Evolutionary conservation across 2,113 vertebrate genomes (phyloP).

Genomic region (Irena cyanogastra): DNA sequence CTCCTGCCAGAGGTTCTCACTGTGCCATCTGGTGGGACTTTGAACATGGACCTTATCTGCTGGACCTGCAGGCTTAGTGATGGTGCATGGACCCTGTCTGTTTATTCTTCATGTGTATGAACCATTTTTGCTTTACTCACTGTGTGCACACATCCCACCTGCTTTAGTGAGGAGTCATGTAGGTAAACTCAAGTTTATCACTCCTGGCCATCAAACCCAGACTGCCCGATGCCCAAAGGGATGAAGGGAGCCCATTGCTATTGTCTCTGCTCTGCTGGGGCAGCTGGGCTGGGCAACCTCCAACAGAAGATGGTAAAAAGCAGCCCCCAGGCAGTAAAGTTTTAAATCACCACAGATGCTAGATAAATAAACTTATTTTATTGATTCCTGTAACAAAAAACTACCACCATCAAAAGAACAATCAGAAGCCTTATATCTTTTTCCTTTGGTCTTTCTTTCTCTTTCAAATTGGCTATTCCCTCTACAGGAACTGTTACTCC

Average conservation of each 20-base stretch:
- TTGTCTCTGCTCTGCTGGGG: neutral
- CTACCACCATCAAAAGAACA: neutral
- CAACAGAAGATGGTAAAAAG: neutral
- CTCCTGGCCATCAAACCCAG: neutral
- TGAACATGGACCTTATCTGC: neutral
- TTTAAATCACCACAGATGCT: neutral
- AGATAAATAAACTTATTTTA: neutral
- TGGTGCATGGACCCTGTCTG: accelerated
- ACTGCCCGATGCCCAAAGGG: accelerated
- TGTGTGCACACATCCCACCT: too few relatives aligned
- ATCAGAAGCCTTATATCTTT: neutral
- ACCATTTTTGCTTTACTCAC: neutral
- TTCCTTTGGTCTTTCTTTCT: neutral
- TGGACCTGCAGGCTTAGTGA: neutral
- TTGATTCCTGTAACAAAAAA: neutral
- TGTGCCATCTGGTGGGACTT: neutral
- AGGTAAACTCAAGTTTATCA: neutral
- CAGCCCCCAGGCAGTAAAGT: neutral
- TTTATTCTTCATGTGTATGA: neutral
- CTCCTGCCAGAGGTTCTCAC: neutral
- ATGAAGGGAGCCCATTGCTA: neutral
- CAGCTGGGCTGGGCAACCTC: neutral
- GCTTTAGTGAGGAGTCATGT: neutral
- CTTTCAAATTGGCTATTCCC: neutral
- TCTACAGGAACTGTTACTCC: neutral